Conservation (phyloP, 2,113 vertebrate species). For the Aix galericulata region DNA sequence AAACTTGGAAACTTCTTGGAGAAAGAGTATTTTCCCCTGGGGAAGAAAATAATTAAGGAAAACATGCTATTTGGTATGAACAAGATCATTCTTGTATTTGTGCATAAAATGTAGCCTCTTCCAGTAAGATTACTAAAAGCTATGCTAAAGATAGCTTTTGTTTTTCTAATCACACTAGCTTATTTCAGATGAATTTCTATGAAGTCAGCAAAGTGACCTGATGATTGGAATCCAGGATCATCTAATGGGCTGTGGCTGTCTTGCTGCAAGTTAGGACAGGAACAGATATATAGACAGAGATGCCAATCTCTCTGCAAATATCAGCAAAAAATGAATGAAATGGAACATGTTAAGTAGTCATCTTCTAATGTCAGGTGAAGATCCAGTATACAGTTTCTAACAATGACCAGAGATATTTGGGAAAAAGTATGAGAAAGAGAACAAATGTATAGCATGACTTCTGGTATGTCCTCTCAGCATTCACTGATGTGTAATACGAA, state of each 20-base stretch:
- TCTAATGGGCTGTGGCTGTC: background rate
- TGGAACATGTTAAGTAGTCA: background rate
- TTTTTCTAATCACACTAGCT: background rate
- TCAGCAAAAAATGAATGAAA: background rate
- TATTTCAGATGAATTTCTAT: background rate
- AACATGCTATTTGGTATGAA: background rate
- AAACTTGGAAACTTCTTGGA: background rate
- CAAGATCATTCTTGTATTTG: conserved; percentile 1
- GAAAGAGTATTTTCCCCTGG: background rate
- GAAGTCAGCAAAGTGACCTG: background rate
- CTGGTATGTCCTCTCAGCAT: background rate
- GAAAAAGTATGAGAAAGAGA: background rate
- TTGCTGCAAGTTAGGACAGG: background rate
- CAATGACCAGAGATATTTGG: background rate
- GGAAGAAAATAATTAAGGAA: background rate
- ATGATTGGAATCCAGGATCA: background rate
- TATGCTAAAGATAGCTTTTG: background rate
- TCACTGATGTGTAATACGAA: rapidly evolving
- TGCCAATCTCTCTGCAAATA: background rate
- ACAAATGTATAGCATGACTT: background rate
- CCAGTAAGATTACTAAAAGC: background rate
- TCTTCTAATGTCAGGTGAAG: background rate
- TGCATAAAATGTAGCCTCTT: background rate
- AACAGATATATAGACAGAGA: background rate
- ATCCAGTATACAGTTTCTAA: background rate